These are phyloP conservation scores for Triops cancriformis DNA, from an alignment of 1,140 invertebrate genomes.

Conservation along the genomic window DNA sequence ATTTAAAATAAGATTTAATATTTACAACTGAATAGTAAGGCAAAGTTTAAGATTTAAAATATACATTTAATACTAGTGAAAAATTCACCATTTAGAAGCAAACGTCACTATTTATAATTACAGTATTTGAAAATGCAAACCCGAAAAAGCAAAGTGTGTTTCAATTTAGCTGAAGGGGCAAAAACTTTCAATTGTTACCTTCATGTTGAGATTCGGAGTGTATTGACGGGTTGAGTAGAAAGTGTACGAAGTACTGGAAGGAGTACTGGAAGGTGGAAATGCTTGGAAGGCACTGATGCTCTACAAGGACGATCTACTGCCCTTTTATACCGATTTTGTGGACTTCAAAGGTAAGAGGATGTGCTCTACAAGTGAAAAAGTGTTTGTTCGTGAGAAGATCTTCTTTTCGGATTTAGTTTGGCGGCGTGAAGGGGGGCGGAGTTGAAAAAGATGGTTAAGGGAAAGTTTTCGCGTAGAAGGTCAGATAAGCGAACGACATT, in stretches of 20 bases:
- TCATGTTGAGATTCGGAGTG: no score
- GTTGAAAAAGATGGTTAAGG: background rate
- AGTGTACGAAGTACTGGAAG: background rate
- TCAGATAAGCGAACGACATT: background rate
- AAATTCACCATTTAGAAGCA: no score
- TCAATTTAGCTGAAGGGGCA: no score
- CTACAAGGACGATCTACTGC: background rate
- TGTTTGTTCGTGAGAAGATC: conserved; percentile 4
- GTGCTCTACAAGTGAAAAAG: background rate
- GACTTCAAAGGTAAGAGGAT: background rate
- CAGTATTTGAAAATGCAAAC: no score
- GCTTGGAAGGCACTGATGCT: background rate
- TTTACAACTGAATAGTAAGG: no score
- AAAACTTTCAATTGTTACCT: no score
- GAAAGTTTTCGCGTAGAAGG: background rate
- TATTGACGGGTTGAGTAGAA: no score
- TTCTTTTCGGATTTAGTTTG: background rate
- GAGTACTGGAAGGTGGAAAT: background rate
- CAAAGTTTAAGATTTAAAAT: no score
- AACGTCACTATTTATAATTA: no score
- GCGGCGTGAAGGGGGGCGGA: background rate
- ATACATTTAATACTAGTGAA: no score
- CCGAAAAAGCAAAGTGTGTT: no score
- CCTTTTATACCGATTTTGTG: background rate
- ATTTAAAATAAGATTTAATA: no score